Percentiles rank a stretch among this genome's conserved stretches.
phyloP scores from a whole-genome alignment of 1,140 invertebrate species.

The Aphaenogaster floridana region DNA sequence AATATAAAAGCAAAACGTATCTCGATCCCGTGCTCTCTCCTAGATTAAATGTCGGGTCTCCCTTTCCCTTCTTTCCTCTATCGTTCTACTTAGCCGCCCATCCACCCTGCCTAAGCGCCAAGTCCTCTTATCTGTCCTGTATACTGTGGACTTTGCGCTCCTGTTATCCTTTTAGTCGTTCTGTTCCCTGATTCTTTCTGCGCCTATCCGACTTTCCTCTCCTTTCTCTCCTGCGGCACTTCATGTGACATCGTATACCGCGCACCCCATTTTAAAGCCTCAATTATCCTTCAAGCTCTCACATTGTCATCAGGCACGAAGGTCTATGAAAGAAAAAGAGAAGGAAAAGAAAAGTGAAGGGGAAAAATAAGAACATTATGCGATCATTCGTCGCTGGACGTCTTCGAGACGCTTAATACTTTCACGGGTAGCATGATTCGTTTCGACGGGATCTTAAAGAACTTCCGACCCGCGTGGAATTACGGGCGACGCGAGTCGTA shows the following conservation, averaged over 20 bases:
- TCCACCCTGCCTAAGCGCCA: conserved; percentile 14
- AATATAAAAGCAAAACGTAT: conserved; percentile 82
- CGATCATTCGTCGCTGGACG: conserved; percentile 10
- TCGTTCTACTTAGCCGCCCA: conserved; percentile 60
- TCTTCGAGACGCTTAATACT: conserved; percentile 51
- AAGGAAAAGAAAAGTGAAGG: background rate
- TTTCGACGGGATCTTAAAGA: conserved; percentile 61
- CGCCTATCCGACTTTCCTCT: background rate
- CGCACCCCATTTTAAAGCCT: conserved; percentile 72
- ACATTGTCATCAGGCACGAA: conserved; percentile 11
- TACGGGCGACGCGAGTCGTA: conserved; percentile 54
- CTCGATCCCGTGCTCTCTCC: conserved; percentile 77
- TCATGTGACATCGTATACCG: conserved; percentile 40
- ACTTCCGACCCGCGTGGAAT: conserved; percentile 57
- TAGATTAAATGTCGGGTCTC: conserved; percentile 80
- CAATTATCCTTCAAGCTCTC: conserved; percentile 72
- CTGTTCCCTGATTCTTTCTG: background rate
- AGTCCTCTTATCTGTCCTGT: conserved; percentile 65
- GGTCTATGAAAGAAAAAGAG: background rate
- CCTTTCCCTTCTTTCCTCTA: background rate
- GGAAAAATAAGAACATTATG: conserved; percentile 29
- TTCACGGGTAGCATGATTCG: conserved; percentile 30
- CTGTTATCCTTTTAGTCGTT: conserved; percentile 28
- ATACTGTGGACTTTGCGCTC: conserved; percentile 63
- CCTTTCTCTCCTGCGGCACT: conserved; percentile 29